phyloP scores from a whole-genome alignment of 2,113 vertebrate species.

The Neodon shergylaensis region DNA sequence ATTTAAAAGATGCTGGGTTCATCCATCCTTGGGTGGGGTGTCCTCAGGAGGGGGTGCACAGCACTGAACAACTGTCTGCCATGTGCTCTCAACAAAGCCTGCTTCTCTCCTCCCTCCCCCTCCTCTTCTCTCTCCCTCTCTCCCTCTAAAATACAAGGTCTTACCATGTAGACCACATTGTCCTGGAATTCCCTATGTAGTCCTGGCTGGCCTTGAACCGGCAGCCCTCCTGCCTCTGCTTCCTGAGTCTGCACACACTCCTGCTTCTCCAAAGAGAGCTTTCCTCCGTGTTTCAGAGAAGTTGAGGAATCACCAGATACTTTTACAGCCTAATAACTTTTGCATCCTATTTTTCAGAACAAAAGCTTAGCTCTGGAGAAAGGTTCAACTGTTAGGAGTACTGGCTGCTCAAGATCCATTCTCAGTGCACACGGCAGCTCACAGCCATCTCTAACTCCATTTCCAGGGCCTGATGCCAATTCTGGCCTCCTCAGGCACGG shows the following conservation, averaged over 20 bases:
- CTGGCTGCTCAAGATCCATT: neutral
- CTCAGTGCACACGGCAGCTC: neutral
- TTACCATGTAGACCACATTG: neutral
- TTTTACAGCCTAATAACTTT: neutral
- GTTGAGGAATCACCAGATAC: too few species aligned
- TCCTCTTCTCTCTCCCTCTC: neutral
- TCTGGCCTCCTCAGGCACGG: neutral
- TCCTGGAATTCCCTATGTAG: neutral
- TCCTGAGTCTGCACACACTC: neutral
- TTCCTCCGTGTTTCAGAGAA: neutral
- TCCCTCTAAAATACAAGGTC: neutral
- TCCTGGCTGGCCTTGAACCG: neutral
- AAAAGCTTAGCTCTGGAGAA: neutral
- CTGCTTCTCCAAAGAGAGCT: neutral
- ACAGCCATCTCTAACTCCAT: neutral
- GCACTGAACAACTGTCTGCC: neutral
- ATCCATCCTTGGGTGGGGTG: neutral
- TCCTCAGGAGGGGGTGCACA: neutral
- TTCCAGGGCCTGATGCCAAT: neutral
- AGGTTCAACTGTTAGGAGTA: neutral
- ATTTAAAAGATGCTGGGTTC: conserved; percentile 27
- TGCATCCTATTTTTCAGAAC: neutral
- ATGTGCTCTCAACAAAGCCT: neutral
- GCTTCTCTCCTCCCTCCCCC: neutral
- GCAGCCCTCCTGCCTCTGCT: neutral